Percentiles rank a stretch among this genome's conserved stretches.
Conservation (phyloP, 2,888 invertebrate species). For the Orchesellides sinensis region DNA sequence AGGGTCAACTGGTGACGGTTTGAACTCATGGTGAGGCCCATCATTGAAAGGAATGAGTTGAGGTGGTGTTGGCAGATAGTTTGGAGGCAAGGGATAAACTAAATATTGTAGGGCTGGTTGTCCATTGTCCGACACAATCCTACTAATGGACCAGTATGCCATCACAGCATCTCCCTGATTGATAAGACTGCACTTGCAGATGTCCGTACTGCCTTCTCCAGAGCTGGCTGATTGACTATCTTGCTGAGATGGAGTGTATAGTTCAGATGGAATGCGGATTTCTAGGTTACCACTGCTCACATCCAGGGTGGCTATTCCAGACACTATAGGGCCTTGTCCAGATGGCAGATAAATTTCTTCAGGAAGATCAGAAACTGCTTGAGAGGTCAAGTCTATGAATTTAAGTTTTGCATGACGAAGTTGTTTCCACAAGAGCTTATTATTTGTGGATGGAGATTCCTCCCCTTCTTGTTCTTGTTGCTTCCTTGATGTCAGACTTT, state of each 20-base stretch:
- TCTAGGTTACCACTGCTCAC: constrained; percentile 59
- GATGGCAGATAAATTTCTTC: constrained; percentile 64
- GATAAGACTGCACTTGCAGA: constrained; percentile 71
- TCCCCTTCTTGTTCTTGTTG: not conserved
- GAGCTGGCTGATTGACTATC: constrained; percentile 31
- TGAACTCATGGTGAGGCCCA: constrained; percentile 25
- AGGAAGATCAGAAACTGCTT: constrained; percentile 52
- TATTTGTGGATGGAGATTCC: not conserved
- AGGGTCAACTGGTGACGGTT: constrained; percentile 67
- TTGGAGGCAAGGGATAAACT: constrained; percentile 68
- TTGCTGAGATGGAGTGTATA: constrained; percentile 53
- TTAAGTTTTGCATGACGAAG: constrained; percentile 66
- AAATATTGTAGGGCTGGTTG: constrained; percentile 71
- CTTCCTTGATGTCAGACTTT: constrained; percentile 63
- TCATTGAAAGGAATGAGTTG: constrained; percentile 55
- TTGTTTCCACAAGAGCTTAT: constrained; percentile 66
- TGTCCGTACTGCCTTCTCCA: constrained; percentile 14
- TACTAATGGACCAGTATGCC: constrained; percentile 73
- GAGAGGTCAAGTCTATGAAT: constrained; percentile 57
- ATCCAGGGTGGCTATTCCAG: constrained; percentile 70
- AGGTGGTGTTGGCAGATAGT: constrained; percentile 69
- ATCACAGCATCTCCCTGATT: constrained; percentile 70
- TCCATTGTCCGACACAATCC: constrained; percentile 66
- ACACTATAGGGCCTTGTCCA: constrained; percentile 68
- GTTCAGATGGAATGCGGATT: constrained; percentile 69